Percentiles rank a stretch among this genome's conserved stretches.
phyloP scores from a whole-genome alignment of 2,113 vertebrate species.

The Piaya cayana region DNA sequence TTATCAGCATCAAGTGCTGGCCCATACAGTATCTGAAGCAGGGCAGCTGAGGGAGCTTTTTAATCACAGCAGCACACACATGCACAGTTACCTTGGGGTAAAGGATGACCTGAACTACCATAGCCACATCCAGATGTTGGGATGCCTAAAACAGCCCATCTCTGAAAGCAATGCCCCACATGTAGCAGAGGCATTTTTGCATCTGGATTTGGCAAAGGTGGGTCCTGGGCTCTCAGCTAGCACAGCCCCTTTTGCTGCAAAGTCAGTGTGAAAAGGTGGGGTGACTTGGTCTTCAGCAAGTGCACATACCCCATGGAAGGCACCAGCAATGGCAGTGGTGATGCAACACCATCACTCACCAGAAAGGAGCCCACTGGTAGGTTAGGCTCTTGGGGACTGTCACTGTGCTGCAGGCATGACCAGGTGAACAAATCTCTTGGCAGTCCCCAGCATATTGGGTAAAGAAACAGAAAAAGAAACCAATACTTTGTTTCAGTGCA shows the following conservation, averaged over 20 bases:
- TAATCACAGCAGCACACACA: neutral
- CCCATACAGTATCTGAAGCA: neutral
- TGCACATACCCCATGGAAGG: neutral
- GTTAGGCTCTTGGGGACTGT: rapidly evolving
- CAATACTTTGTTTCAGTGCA: neutral
- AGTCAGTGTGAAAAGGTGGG: neutral
- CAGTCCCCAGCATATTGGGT: rapidly evolving
- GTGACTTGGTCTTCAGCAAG: neutral
- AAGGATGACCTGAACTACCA: neutral
- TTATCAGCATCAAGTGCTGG: neutral
- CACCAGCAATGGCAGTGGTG: neutral
- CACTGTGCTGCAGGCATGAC: rapidly evolving
- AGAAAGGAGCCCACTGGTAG: neutral
- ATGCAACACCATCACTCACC: neutral
- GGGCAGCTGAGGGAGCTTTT: neutral
- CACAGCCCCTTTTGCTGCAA: neutral
- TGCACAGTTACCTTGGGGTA: neutral
- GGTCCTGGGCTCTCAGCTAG: neutral
- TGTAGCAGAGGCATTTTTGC: neutral
- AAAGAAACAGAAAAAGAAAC: neutral
- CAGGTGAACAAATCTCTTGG: neutral
- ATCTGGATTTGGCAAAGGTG: neutral
- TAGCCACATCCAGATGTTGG: neutral
- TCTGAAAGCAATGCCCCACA: neutral
- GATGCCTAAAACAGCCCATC: neutral